Percentiles rank a stretch among this genome's conserved stretches.
These are phyloP conservation scores for Myotis findleyi DNA, from an alignment of 2,797 vertebrate species.

Conservation along the genomic window DNA sequence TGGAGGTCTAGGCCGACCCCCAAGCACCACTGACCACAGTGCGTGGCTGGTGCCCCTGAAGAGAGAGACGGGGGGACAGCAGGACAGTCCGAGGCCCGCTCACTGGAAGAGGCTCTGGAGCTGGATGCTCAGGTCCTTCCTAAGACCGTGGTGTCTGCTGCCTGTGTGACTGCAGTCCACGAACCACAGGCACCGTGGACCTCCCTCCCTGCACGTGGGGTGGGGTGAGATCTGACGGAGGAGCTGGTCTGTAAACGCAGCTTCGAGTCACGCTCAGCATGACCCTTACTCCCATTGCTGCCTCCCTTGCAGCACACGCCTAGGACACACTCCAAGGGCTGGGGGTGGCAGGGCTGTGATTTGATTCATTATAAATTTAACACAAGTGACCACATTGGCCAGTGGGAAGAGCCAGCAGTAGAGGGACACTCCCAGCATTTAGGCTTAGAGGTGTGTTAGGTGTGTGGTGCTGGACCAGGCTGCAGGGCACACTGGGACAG, in stretches of 20 bases:
- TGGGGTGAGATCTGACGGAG: accelerated
- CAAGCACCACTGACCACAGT: constrained; percentile 24
- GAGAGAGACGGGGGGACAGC: constrained; percentile 43
- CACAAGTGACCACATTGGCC: background rate
- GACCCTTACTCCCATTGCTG: accelerated
- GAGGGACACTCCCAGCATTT: background rate
- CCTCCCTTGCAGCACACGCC: background rate
- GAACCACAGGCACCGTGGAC: background rate
- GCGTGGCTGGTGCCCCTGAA: background rate
- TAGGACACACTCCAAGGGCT: accelerated
- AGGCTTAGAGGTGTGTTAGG: too few species aligned
- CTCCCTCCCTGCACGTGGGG: background rate
- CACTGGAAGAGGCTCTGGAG: background rate
- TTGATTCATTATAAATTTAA: background rate
- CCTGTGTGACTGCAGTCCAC: background rate
- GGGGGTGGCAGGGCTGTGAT: background rate
- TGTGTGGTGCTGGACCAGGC: background rate
- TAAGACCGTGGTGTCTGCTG: background rate
- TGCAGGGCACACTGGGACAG: background rate
- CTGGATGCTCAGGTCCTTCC: background rate
- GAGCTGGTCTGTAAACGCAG: accelerated
- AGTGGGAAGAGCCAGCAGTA: background rate
- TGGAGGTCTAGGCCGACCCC: constrained; percentile 74
- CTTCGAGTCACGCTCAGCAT: accelerated
- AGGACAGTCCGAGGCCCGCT: background rate